phyloP scores from a whole-genome alignment of 2,113 vertebrate species.

The Xenopus laevis region DNA sequence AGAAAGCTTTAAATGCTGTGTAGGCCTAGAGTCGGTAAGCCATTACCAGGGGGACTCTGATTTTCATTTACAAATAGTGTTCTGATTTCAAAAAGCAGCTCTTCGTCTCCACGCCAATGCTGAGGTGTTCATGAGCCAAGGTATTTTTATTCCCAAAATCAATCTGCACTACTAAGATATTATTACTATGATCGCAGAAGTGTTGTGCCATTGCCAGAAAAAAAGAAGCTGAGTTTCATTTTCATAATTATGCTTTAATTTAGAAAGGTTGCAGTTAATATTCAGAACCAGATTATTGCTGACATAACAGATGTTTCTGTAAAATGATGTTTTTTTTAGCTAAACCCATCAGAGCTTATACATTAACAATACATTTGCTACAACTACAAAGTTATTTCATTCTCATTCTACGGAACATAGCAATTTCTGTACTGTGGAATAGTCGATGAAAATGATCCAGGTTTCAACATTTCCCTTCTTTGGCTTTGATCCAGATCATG shows the following conservation, averaged over 20 bases:
- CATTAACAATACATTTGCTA: constrained; percentile 1
- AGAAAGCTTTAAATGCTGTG: no score
- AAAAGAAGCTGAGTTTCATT: constrained; percentile 27
- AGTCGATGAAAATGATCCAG: constrained; percentile 10
- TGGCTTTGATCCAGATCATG: constrained; percentile 19
- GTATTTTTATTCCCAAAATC: constrained; percentile 37
- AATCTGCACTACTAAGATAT: constrained; percentile 28
- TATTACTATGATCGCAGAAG: constrained; percentile 29
- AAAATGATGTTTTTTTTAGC: constrained; percentile 23
- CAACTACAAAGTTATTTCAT: background rate
- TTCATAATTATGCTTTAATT: constrained; percentile 35
- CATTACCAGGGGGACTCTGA: background rate
- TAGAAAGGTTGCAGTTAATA: constrained; percentile 27
- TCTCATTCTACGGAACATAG: background rate
- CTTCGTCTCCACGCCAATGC: constrained; percentile 4
- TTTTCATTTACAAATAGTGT: constrained; percentile 23
- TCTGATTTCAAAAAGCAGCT: constrained; percentile 6
- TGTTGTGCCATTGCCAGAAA: constrained; percentile 23
- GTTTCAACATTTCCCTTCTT: background rate
- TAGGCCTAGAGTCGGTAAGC: no score
- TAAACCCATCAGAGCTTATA: constrained; percentile 5
- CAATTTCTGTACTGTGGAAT: background rate
- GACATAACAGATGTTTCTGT: constrained; percentile 10
- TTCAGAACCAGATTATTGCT: constrained; percentile 12
- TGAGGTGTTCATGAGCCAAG: constrained; percentile 36